Conservation (phyloP, 2,797 vertebrate genomes). For the Carapus acus region DNA sequence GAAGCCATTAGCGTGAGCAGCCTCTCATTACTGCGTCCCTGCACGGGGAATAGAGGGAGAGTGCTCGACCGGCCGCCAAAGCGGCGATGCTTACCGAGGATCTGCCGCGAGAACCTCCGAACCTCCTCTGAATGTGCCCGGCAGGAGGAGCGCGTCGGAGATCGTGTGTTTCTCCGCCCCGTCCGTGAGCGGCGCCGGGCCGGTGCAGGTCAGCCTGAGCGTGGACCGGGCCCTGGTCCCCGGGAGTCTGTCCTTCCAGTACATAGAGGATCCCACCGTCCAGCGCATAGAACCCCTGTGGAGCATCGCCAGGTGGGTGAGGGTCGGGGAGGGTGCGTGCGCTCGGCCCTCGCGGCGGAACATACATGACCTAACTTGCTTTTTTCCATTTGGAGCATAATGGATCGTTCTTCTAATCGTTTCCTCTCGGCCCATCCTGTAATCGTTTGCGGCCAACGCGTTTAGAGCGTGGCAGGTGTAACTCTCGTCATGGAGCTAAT, state of each 20-base stretch:
- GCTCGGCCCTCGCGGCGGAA: too few species aligned
- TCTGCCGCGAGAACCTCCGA: too few species aligned
- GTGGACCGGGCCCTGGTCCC: conserved; percentile 84
- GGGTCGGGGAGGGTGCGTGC: too few species aligned
- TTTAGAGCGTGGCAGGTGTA: too few species aligned
- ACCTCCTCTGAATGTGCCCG: conserved; percentile 1
- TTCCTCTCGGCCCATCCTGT: too few species aligned
- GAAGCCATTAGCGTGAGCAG: conserved; percentile 56
- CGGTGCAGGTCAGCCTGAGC: conserved; percentile 77
- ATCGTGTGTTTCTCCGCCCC: conserved; percentile 88
- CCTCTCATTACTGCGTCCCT: conserved; percentile 76
- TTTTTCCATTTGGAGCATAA: too few species aligned
- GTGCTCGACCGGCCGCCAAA: too few species aligned
- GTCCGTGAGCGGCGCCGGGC: conserved; percentile 76
- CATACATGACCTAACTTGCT: too few species aligned
- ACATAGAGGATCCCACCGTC: conserved; percentile 91
- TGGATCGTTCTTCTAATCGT: too few species aligned
- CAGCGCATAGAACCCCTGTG: conserved; percentile 91
- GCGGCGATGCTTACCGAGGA: too few species aligned
- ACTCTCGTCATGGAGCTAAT: conserved; percentile 1
- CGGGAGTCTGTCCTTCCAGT: conserved; percentile 81
- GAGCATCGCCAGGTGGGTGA: conserved; percentile 96
- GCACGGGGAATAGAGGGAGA: conserved; percentile 62
- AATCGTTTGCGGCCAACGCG: too few species aligned
- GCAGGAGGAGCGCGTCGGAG: conserved; percentile 81